phyloP scores from a whole-genome alignment of 2,113 vertebrate genomes.

The Montifringilla adamsi region DNA sequence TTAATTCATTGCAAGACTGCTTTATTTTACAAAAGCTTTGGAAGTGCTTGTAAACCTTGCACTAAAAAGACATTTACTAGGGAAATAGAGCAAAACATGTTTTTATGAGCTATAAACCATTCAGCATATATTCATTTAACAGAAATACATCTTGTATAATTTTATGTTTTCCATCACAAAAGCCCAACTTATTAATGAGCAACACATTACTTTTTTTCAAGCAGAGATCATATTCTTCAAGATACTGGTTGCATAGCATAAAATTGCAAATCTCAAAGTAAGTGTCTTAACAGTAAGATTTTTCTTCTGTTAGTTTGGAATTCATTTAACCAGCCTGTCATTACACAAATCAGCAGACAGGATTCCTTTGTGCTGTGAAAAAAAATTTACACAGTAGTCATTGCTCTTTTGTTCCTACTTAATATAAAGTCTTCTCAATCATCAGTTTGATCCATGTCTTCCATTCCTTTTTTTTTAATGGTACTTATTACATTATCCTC shows the following conservation, averaged over 20 bases:
- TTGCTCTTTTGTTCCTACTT: not conserved
- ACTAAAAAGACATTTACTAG: not conserved
- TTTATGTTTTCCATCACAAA: not conserved
- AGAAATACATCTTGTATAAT: not conserved
- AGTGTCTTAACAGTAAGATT: not conserved
- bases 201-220: not conserved
- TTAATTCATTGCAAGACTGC: not conserved
- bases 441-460: not conserved
- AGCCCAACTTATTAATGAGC: not conserved
- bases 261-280: not conserved
- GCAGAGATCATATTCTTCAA: not conserved
- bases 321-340: not conserved
- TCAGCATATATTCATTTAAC: not conserved
- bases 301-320: not conserved
- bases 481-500: conserved; percentile 16
- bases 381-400: not conserved
- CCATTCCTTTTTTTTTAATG: not conserved
- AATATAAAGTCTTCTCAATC: not conserved
- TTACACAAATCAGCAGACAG: not conserved
- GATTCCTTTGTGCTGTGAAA: not conserved
- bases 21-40: not conserved
- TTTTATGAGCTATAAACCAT: conserved; percentile 3
- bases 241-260: not conserved
- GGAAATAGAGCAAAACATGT: not conserved
- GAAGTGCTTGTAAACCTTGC: not conserved